Conservation (phyloP, 1,140 invertebrate species). For the Sycophila sp. region DNA sequence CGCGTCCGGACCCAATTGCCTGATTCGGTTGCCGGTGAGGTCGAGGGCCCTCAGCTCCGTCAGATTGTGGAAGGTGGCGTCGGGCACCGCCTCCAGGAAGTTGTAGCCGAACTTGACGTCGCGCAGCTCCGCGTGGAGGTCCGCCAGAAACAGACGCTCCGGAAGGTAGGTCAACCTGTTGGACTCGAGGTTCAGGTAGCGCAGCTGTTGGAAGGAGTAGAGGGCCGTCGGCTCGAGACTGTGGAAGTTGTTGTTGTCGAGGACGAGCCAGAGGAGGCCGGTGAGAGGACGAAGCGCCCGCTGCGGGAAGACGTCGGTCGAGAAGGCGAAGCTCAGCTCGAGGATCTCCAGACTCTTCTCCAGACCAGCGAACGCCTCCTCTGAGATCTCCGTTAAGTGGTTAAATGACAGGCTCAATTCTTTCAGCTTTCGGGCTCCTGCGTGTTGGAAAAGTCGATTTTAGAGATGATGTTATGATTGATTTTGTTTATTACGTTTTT, state of each 20-base stretch:
- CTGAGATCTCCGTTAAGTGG: conserved; percentile 80
- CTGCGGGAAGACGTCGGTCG: conserved; percentile 80
- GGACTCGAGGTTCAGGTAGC: conserved; percentile 87
- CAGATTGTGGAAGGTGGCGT: conserved; percentile 77
- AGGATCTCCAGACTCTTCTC: conserved; percentile 80
- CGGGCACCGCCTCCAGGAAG: conserved; percentile 74
- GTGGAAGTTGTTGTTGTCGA: conserved; percentile 89
- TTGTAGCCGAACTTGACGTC: conserved; percentile 81
- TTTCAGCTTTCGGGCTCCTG: conserved; percentile 74
- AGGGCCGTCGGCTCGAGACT: conserved; percentile 71
- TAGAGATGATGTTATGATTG: too few species aligned
- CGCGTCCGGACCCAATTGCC: conserved; percentile 45
- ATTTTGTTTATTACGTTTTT: background rate
- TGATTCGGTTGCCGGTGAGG: conserved; percentile 61
- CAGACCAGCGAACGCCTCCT: conserved; percentile 79
- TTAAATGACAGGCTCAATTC: conserved; percentile 92
- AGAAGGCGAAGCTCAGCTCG: conserved; percentile 86
- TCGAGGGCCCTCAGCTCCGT: conserved; percentile 60
- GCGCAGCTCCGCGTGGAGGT: conserved; percentile 77
- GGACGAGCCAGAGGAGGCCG: conserved; percentile 82
- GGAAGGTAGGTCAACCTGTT: conserved; percentile 78
- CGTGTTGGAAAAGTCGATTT: too few species aligned
- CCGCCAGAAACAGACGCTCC: conserved; percentile 73
- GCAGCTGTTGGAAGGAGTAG: conserved; percentile 76
- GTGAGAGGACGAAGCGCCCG: conserved; percentile 76